phyloP scores from a whole-genome alignment of 2,888 invertebrate species.

The Oscheius onirici region DNA sequence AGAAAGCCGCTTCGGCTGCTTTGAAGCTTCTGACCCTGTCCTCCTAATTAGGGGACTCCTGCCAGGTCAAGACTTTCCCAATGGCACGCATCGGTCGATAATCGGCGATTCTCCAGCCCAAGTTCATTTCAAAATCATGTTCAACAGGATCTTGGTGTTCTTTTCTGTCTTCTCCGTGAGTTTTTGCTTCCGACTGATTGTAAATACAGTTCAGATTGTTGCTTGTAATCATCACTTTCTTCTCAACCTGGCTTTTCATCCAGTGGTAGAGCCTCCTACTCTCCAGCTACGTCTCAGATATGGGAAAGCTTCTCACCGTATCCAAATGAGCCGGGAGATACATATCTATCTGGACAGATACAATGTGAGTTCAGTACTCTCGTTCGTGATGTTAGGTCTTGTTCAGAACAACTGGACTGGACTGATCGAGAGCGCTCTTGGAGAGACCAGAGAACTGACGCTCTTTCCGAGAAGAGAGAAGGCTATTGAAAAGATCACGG shows the following conservation, averaged over 20 bases:
- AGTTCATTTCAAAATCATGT: no score
- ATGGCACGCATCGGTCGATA: no score
- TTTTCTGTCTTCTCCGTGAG: background rate
- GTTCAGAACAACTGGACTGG: background rate
- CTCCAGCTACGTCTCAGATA: background rate
- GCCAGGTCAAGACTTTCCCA: no score
- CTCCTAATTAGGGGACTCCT: no score
- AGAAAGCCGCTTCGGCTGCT: no score
- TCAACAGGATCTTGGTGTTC: no score
- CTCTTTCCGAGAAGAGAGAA: background rate
- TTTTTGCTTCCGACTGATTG: background rate
- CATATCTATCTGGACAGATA: background rate
- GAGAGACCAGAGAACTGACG: background rate
- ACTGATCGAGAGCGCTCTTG: background rate
- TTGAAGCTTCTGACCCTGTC: no score
- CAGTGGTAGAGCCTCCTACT: background rate
- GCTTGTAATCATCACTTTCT: slow-evolving; percentile 2
- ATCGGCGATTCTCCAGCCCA: no score
- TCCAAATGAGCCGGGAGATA: background rate
- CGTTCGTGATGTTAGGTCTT: background rate
- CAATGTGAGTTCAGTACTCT: background rate
- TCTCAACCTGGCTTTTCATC: background rate
- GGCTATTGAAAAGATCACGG: background rate
- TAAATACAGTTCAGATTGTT: background rate
- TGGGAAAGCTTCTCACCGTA: background rate